Conservation (phyloP, 2,113 vertebrate genomes). For the Oreotrochilus melanogaster region DNA sequence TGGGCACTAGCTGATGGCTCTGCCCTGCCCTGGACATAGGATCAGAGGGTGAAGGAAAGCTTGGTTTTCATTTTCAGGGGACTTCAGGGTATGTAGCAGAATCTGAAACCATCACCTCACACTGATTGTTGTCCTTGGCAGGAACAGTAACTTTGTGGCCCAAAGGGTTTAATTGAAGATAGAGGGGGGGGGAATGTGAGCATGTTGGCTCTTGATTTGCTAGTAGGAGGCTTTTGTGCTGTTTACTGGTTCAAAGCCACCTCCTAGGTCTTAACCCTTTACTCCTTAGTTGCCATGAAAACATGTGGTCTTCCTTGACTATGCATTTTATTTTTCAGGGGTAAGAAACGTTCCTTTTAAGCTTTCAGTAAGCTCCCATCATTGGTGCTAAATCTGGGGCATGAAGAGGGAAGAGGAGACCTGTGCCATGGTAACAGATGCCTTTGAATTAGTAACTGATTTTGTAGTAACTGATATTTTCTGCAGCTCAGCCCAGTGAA, state of each 20-base stretch:
- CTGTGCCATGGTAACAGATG: slow-evolving; percentile 65
- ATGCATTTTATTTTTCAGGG: slow-evolving; percentile 16
- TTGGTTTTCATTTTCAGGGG: neutral
- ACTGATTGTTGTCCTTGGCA: slow-evolving; percentile 37
- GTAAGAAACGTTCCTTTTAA: neutral
- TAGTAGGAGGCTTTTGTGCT: slow-evolving; percentile 53
- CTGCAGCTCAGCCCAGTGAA: slow-evolving; percentile 39
- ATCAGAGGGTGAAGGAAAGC: neutral
- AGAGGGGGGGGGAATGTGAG: slow-evolving; percentile 33
- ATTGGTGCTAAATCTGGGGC: slow-evolving; percentile 51
- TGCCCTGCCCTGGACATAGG: neutral
- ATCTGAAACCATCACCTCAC: slow-evolving; percentile 44
- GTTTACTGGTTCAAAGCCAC: slow-evolving; percentile 49
- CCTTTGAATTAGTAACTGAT: slow-evolving; percentile 56
- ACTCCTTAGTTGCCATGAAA: slow-evolving; percentile 61
- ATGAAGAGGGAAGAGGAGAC: slow-evolving; percentile 42
- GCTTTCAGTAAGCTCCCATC: slow-evolving; percentile 27
- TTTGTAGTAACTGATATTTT: slow-evolving; percentile 63
- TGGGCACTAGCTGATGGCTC: neutral
- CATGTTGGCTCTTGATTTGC: slow-evolving; percentile 46
- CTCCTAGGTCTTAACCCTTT: slow-evolving; percentile 58
- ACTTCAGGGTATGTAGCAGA: neutral
- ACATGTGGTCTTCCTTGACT: slow-evolving; percentile 28
- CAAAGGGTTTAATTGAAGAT: slow-evolving; percentile 27
- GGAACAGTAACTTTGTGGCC: slow-evolving; percentile 49